Evolutionary conservation across 2,113 vertebrate species (phyloP).

Genomic region (Cepphus grylle): DNA sequence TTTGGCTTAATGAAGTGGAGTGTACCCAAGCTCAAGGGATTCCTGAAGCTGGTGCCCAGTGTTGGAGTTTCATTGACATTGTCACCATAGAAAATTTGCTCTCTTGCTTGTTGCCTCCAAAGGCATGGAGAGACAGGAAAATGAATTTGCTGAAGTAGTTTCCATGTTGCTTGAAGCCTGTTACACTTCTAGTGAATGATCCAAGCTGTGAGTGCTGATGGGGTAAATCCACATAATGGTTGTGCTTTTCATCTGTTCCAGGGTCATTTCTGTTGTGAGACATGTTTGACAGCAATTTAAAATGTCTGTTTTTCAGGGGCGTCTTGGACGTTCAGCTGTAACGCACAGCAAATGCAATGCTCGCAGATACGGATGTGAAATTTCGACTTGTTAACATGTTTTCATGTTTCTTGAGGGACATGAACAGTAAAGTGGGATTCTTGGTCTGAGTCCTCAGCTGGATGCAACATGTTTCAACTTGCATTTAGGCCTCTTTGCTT

Average conservation of each 20-base stretch:
- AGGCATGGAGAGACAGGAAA: background rate
- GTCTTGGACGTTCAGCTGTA: background rate
- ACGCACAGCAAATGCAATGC: rapidly evolving
- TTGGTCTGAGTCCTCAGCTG: background rate
- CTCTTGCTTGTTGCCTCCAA: rapidly evolving
- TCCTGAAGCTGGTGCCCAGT: background rate
- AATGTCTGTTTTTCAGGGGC: background rate
- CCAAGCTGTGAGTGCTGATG: rapidly evolving
- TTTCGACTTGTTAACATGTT: rapidly evolving
- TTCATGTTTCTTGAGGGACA: background rate
- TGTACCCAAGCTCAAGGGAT: background rate
- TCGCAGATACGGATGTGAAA: background rate
- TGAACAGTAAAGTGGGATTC: background rate
- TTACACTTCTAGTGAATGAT: rapidly evolving
- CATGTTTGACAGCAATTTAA: background rate
- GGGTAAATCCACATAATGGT: background rate
- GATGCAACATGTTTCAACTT: rapidly evolving
- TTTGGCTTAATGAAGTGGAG: background rate
- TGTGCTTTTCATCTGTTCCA: background rate
- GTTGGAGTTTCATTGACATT: rapidly evolving
- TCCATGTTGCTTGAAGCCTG: rapidly evolving
- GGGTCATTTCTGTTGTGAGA: background rate
- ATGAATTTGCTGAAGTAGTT: background rate
- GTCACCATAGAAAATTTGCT: rapidly evolving
- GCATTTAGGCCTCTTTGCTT: background rate